Base-by-base conservation (phyloP, 2,113 vertebrate species). In the Sebastes fasciatus region DNA sequence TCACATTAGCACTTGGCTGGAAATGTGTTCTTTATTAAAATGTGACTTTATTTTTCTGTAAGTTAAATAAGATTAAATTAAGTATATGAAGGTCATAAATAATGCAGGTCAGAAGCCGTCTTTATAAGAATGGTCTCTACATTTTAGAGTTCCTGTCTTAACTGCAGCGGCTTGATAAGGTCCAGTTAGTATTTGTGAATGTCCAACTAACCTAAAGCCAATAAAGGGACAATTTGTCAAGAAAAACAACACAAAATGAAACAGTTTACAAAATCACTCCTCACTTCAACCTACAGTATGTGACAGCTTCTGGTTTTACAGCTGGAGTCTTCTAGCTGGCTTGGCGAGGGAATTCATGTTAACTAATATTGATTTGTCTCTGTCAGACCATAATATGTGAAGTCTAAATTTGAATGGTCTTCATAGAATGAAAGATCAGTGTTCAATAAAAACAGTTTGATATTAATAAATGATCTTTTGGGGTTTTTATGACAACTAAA, bases 381-480 rank as follows among this genome's bases (percentile, higher is more conserved):
- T 40, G 23, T 48, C 1, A n/a, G 60, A 71, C 60, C 48, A 42
- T 21, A 7, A 49, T 13, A 46, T 67, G 43, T 57, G 43, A 48
- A 60, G n/a, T 64, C n/a, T 78, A 11, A n/a, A 62, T 55, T 75
- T 86, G 46, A 69, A 13, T 26, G 63, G 5, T 71, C 64, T 71
- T 66, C 19, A 54, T 51, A 76, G 17, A 68, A 73, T 19, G n/a
- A 8, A 70, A 68, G 34, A 49, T 57, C 13, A 2, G 16, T 65
- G 64, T 83, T 55, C 34, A 91, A 86, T 92, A 87, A 92, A 34
- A 92, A 78, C 0, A 0, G 23, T 89, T 89, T 89, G 45, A 82
- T 82, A 89, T 17, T 17, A 82, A 46, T 0, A 4, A 2, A 23
- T 61, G 52, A n/a, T 51, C 54, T 64, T 21, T 6, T 57, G 9